These are phyloP conservation scores for Cardiocondyla obscurior DNA, from an alignment of 1,140 invertebrate species.

Conservation along the genomic window DNA sequence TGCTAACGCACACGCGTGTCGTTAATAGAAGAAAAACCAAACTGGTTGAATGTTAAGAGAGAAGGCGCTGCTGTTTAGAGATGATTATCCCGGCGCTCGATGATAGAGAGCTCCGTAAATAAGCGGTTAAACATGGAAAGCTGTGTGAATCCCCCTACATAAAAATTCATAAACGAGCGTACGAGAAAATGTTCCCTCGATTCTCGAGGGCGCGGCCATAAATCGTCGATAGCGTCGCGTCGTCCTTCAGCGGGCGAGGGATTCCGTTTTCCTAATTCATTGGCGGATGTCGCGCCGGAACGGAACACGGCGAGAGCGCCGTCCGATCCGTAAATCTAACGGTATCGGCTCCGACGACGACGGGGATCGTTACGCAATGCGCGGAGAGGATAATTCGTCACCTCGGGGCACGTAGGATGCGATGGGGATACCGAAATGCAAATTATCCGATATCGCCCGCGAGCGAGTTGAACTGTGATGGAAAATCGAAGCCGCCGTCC, in stretches of 20 bases:
- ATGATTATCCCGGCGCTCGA: neutral
- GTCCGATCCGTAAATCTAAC: slow-evolving; percentile 71
- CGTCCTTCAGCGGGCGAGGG: slow-evolving; percentile 14
- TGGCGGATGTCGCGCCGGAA: slow-evolving; percentile 65
- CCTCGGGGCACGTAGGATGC: slow-evolving; percentile 64
- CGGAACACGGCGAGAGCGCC: slow-evolving; percentile 21
- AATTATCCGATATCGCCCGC: slow-evolving; percentile 67
- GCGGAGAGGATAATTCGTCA: slow-evolving; percentile 75
- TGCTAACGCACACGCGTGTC: neutral
- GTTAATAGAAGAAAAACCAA: neutral
- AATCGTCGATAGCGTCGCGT: slow-evolving; percentile 7
- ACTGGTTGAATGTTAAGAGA: neutral
- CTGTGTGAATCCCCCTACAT: slow-evolving; percentile 31
- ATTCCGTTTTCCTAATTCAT: slow-evolving; percentile 40
- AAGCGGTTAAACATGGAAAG: slow-evolving; percentile 45
- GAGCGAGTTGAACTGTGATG: slow-evolving; percentile 51
- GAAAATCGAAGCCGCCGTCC: slow-evolving; percentile 55
- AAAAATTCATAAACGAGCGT: slow-evolving; percentile 67
- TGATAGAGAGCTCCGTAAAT: slow-evolving; percentile 49
- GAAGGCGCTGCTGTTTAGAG: neutral
- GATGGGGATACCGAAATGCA: slow-evolving; percentile 73
- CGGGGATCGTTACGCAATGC: slow-evolving; percentile 73
- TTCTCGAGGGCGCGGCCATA: slow-evolving; percentile 39
- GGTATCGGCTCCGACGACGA: slow-evolving; percentile 47
- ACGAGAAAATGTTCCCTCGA: slow-evolving; percentile 27